Base-by-base conservation (phyloP, 1,140 invertebrate genomes). In the Arctopsyche grandis region DNA sequence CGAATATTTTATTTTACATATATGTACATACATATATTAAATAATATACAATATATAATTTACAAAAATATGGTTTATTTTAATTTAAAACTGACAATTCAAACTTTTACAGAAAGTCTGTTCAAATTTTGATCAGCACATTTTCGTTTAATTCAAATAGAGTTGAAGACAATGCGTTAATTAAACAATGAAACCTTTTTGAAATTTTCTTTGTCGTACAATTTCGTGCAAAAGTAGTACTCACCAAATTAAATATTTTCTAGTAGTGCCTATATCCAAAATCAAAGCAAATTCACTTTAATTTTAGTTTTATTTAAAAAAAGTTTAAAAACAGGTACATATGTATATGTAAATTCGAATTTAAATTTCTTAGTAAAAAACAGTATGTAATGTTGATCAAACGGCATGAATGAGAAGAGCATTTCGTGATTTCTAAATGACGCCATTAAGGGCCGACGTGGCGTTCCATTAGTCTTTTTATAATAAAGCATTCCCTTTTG, bases 401-500 rank as follows among this genome's bases (percentile, higher is more conserved):
- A 82, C 71, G 77, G 81, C 81, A 82, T 82, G 80, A 82, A 80
- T 82, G 76, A 82, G 52, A 44, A 79, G 73, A 66, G 75, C 77
- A 69, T 48, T 71, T 63, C 43, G 46, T 19, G 58, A 60, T 63
- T 73, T 75, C 71, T 75, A 75, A 82, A 82, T 82, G 71, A 70
- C 70, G 76, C 78, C 76, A 82, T 82, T 80, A 80, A 71, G 75
- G 60, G 43, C 73, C 77, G 63, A 38, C 75, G 70, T 29, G 75
- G 43, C 66, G 69, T 78, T 78, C 48, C 78, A 78, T 77, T 82
- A 79, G 44, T 69, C 43, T 78, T 52, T 81, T 82, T 79, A 77
- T 69, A 75, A 82, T 82, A 82, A 82, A 79, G 21, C 44, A 80
- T 82, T 82, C 81, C 66, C 81, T 82, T 82, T 82, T 56, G 56